Conservation (phyloP, 2,797 vertebrate species). For the Esox lucius region DNA sequence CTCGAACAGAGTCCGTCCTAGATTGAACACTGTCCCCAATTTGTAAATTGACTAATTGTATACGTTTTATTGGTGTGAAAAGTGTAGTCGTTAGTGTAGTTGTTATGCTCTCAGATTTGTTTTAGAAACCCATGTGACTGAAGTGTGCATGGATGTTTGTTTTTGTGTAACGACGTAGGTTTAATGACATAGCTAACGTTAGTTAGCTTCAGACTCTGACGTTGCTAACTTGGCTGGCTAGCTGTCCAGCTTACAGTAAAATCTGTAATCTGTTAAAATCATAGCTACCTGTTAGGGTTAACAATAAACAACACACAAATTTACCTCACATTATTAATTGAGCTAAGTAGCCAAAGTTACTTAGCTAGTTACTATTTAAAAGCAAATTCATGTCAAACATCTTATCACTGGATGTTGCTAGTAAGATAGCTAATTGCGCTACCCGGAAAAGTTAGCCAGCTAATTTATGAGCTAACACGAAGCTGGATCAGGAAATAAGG, state of each 20-base stretch:
- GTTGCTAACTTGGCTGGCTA: background rate
- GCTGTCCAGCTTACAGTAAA: background rate
- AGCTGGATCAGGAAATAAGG: background rate
- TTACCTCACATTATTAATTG: background rate
- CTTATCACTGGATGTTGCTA: background rate
- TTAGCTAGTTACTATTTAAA: background rate
- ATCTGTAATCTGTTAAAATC: too few relatives aligned
- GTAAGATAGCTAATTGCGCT: background rate
- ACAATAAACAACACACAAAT: background rate
- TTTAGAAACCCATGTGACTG: constrained; percentile 25
- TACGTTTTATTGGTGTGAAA: background rate
- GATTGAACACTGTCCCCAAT: constrained; percentile 41
- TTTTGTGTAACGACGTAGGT: constrained; percentile 60
- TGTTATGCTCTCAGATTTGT: background rate
- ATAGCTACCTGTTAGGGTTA: background rate
- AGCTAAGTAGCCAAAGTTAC: background rate
- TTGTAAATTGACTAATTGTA: background rate
- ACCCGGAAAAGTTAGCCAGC: constrained; percentile 11
- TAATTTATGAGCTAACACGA: constrained; percentile 40
- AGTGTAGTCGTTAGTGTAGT: constrained; percentile 7
- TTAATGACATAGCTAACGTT: background rate
- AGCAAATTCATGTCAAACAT: background rate
- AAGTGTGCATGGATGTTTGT: constrained; percentile 16
- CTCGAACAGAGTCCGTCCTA: constrained; percentile 10
- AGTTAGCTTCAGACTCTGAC: background rate